Percentiles rank a stretch among this genome's conserved stretches.
Evolutionary conservation across 2,113 vertebrate genomes (phyloP).

Genomic region (Grammomys surdaster): DNA sequence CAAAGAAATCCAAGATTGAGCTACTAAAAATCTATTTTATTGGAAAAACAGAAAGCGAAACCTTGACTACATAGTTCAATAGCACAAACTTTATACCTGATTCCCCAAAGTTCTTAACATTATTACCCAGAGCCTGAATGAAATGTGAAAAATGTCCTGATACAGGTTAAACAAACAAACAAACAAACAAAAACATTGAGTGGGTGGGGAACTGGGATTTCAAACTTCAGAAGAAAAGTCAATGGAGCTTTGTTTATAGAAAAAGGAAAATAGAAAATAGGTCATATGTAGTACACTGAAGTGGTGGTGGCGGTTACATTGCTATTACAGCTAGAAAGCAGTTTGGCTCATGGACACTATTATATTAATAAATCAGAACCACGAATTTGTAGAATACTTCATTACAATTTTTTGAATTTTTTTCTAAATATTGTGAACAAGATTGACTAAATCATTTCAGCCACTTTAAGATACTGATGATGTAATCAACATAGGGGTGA

Average conservation of each 20-base stretch:
- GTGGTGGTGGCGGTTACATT: not conserved
- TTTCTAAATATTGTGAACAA: not conserved
- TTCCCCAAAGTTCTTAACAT: not conserved
- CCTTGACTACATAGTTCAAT: not conserved
- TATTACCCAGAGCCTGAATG: not conserved
- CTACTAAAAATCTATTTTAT: not conserved
- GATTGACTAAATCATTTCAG: conserved; percentile 12
- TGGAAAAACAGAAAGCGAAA: not conserved
- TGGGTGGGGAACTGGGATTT: not conserved
- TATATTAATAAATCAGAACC: not conserved
- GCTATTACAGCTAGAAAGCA: not conserved
- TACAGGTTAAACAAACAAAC: not conserved
- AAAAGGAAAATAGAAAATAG: not conserved
- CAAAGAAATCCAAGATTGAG: not conserved
- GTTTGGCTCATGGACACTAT: not conserved
- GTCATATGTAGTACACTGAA: not conserved
- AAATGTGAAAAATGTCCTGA: not conserved
- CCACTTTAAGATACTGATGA: not conserved
- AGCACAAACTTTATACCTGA: fast-evolving
- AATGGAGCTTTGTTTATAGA: not conserved
- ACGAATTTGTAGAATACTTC: not conserved
- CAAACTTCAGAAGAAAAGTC: not conserved
- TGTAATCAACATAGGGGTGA: not conserved
- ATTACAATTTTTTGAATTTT: not conserved
- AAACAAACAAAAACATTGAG: fast-evolving